Percentiles rank a stretch among this genome's conserved stretches.
These are phyloP conservation scores for Tetragonula clypearis DNA, from an alignment of 1,140 invertebrate genomes.

Conservation along the genomic window DNA sequence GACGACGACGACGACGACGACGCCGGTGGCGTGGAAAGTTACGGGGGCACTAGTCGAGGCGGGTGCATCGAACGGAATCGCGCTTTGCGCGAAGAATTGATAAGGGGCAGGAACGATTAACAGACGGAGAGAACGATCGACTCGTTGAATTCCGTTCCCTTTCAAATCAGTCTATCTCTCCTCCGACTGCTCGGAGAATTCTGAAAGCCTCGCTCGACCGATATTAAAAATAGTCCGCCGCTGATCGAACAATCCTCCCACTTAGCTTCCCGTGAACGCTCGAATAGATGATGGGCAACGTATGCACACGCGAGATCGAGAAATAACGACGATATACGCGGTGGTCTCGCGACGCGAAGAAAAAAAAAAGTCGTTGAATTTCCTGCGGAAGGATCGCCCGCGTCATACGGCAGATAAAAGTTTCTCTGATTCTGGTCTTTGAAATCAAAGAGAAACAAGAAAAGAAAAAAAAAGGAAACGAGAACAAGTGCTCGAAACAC, in stretches of 20 bases:
- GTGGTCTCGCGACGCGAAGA: background rate
- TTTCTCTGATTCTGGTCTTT: too few species aligned
- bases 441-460: background rate
- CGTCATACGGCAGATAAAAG: background rate
- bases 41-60: background rate
- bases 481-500: background rate
- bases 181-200: background rate
- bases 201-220: background rate
- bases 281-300: background rate
- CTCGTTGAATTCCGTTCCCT: background rate
- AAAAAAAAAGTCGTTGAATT: background rate
- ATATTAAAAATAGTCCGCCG: slow-evolving; percentile 10
- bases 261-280: too few species aligned
- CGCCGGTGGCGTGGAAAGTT: background rate
- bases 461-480: background rate
- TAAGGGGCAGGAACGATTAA: slow-evolving; percentile 12
- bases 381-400: too few species aligned
- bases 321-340: too few species aligned
- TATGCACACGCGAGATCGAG: background rate
- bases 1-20: background rate
- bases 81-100: slow-evolving; percentile 24
- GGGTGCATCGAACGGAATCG: slow-evolving; percentile 33
- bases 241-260: background rate
- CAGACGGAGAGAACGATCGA: background rate
- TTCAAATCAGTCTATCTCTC: background rate